These are phyloP conservation scores for Caenorhabditis sp. DNA, from an alignment of 2,888 invertebrate genomes.

Conservation along the genomic window DNA sequence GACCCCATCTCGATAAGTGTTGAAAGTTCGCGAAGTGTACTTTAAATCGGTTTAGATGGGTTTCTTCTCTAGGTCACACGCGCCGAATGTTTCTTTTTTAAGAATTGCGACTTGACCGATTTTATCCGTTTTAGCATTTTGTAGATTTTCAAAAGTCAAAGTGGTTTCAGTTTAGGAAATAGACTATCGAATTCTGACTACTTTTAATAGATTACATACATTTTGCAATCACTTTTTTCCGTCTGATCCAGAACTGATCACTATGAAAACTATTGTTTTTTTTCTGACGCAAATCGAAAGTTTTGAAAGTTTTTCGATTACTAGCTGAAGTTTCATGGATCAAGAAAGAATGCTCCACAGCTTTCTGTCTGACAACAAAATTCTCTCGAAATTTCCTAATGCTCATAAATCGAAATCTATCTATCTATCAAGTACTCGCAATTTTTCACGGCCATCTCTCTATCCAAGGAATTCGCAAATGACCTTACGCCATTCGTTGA, in stretches of 20 bases:
- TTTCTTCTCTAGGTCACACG: constrained; percentile 44
- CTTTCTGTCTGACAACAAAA: background rate
- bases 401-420: too few relatives aligned
- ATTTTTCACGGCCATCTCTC: constrained; percentile 1
- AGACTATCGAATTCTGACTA: too few relatives aligned
- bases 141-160: background rate
- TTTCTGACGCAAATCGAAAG: too few relatives aligned
- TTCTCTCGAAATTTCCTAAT: background rate
- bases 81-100: constrained; percentile 27
- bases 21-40: constrained; percentile 29
- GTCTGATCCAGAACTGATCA: too few relatives aligned
- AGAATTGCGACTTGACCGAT: background rate
- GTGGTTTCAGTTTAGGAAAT: too few relatives aligned
- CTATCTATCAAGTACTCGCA: background rate
- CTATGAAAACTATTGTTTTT: too few relatives aligned
- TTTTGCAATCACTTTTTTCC: too few relatives aligned
- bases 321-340: too few relatives aligned
- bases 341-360: too few relatives aligned
- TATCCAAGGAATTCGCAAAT: constrained; percentile 1
- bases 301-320: too few relatives aligned
- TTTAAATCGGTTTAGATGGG: constrained; percentile 37
- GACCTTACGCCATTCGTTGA: constrained; percentile 7
- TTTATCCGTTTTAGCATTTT: background rate
- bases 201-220: too few relatives aligned
- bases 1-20: constrained; percentile 7